These are phyloP conservation scores for Netelia inedita DNA, from an alignment of 2,888 invertebrate genomes.

Conservation along the genomic window DNA sequence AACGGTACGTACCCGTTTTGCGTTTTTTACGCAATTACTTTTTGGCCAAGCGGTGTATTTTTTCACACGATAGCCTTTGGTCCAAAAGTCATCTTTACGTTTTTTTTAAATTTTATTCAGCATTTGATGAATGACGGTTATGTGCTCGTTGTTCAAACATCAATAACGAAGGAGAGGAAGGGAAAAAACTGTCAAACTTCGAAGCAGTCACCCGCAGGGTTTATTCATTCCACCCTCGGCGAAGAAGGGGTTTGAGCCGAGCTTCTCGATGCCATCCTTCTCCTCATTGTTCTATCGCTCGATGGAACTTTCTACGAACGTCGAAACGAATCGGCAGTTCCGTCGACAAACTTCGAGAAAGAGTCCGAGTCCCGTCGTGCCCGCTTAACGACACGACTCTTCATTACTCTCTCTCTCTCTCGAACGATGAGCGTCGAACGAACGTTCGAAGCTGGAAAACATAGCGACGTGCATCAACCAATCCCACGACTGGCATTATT, in stretches of 20 bases:
- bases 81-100: background rate
- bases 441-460: constrained; percentile 6
- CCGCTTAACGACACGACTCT: constrained; percentile 51
- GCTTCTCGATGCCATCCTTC: constrained; percentile 23
- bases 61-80: too few species aligned
- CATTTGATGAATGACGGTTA: background rate
- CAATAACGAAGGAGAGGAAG: background rate
- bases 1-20: too few species aligned
- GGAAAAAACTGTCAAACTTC: constrained; percentile 29
- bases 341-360: constrained; percentile 61
- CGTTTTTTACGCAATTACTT: too few species aligned
- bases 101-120: background rate
- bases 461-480: constrained; percentile 40
- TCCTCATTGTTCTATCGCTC: constrained; percentile 37
- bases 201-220: constrained; percentile 10
- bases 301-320: constrained; percentile 45
- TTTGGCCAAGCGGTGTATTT: too few species aligned
- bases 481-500: constrained; percentile 12
- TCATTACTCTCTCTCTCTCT: constrained; percentile 10
- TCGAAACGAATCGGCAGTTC: constrained; percentile 61
- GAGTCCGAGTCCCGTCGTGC: constrained; percentile 24
- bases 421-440: constrained; percentile 4
- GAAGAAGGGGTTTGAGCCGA: background rate
- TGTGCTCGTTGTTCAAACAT: constrained; percentile 13
- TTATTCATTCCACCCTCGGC: constrained; percentile 17